Percentiles rank a stretch among this genome's conserved stretches.
phyloP scores from a whole-genome alignment of 2,888 invertebrate genomes.

The Panopea generosa region DNA sequence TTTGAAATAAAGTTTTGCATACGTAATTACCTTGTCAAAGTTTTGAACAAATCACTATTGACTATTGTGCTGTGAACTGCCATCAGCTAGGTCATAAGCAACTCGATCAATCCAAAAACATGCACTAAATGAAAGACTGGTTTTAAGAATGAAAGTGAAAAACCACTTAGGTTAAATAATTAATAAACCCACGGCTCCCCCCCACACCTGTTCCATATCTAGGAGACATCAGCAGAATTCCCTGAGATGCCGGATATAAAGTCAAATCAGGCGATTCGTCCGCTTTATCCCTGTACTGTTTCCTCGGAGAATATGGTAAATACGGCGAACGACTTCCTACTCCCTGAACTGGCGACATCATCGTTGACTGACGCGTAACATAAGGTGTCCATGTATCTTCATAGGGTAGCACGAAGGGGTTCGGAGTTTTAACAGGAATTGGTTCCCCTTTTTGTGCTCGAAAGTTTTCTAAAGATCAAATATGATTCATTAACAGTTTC shows the following conservation, averaged over 20 bases:
- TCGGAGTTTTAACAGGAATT: slow-evolving; percentile 60
- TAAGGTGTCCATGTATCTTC: slow-evolving; percentile 62
- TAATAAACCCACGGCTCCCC: slow-evolving; percentile 52
- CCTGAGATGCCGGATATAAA: slow-evolving; percentile 52
- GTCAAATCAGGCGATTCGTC: slow-evolving; percentile 56
- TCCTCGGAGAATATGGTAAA: slow-evolving; percentile 48
- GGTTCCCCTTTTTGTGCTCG: slow-evolving; percentile 63
- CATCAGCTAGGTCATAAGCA: too few species aligned
- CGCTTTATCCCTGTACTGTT: slow-evolving; percentile 24
- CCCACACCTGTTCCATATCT: slow-evolving; percentile 57
- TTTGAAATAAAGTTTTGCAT: too few species aligned
- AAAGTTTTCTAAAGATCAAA: slow-evolving; percentile 62
- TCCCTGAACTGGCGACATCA: slow-evolving; percentile 48
- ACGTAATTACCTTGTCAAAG: too few species aligned
- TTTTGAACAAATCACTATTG: too few species aligned
- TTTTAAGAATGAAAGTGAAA: too few species aligned
- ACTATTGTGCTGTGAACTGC: too few species aligned
- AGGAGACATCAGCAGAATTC: slow-evolving; percentile 48
- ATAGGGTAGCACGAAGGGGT: slow-evolving; percentile 52
- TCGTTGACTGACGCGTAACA: slow-evolving; percentile 56
- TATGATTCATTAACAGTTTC: slow-evolving; percentile 4
- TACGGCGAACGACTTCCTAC: slow-evolving; percentile 51
- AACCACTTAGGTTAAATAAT: slow-evolving; percentile 23
- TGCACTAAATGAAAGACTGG: too few species aligned
- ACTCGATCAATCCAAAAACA: too few species aligned